phyloP scores from a whole-genome alignment of 2,888 invertebrate genomes.

The Lymantria dispar region DNA sequence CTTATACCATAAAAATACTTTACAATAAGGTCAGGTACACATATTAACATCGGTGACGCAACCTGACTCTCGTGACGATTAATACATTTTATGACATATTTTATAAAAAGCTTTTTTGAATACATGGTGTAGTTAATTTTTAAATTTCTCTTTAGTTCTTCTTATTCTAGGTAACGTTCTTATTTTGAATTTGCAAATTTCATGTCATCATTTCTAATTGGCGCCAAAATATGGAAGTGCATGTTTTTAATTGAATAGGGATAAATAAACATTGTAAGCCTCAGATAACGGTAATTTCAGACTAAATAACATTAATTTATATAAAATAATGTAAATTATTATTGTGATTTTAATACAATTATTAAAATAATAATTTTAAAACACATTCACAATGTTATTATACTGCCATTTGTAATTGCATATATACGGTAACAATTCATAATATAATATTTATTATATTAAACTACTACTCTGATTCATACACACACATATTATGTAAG shows the following conservation, averaged over 20 bases:
- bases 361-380: not conserved
- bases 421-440: too few relatives aligned
- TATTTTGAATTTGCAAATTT: not conserved
- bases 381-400: not conserved
- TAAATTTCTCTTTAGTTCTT: not conserved
- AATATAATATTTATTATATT: too few relatives aligned
- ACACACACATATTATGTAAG: slow-evolving; percentile 27
- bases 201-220: not conserved
- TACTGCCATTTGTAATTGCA: not conserved
- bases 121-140: not conserved
- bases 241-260: not conserved
- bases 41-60: too few relatives aligned
- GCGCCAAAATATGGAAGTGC: not conserved
- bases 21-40: too few relatives aligned
- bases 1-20: too few relatives aligned
- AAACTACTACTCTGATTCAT: not conserved
- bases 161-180: not conserved
- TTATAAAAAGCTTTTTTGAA: not conserved
- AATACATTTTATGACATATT: not conserved
- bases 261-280: too few relatives aligned
- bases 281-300: not conserved
- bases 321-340: not conserved
- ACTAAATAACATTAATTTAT: not conserved
- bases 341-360: not conserved
- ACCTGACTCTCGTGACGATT: too few relatives aligned